These are phyloP conservation scores for Oryctes rhinoceros DNA, from an alignment of 1,140 invertebrate genomes.

Conservation along the genomic window DNA sequence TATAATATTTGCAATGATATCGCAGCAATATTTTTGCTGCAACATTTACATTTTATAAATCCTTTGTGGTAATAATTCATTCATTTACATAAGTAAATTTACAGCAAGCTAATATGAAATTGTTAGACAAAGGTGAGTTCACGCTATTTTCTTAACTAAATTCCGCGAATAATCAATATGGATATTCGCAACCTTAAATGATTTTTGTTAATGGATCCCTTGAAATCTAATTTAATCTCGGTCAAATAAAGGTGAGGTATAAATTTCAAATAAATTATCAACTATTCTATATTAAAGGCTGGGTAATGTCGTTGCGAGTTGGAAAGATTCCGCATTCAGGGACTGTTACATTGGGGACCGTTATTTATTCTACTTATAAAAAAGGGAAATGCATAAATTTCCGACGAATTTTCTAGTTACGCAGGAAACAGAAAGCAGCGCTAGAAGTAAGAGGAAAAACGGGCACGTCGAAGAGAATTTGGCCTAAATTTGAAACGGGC, in stretches of 20 bases:
- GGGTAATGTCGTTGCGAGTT: slow-evolving; percentile 18
- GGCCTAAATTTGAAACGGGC: slow-evolving; percentile 29
- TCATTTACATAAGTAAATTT: too few relatives aligned
- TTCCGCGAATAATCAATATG: background rate
- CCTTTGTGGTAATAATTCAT: too few relatives aligned
- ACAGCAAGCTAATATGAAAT: too few relatives aligned
- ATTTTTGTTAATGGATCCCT: background rate
- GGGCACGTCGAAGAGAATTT: slow-evolving; percentile 33
- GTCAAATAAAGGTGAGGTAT: slow-evolving; percentile 22
- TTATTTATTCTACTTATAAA: slow-evolving; percentile 37
- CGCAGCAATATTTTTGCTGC: too few relatives aligned
- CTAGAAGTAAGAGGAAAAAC: slow-evolving; percentile 7
- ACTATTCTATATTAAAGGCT: background rate
- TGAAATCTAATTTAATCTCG: background rate
- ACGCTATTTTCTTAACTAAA: background rate
- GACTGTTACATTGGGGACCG: slow-evolving; percentile 22
- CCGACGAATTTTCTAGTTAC: slow-evolving; percentile 26
- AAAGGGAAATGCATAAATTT: slow-evolving; percentile 37
- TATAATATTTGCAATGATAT: too few relatives aligned
- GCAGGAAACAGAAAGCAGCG: background rate
- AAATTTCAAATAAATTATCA: slow-evolving; percentile 29
- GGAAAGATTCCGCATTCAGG: slow-evolving; percentile 20
- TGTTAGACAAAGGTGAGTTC: too few relatives aligned
- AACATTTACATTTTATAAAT: too few relatives aligned
- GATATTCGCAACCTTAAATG: background rate